Evolutionary conservation across 2,113 vertebrate species (phyloP).

Genomic region (Oryzias woworae): DNA sequence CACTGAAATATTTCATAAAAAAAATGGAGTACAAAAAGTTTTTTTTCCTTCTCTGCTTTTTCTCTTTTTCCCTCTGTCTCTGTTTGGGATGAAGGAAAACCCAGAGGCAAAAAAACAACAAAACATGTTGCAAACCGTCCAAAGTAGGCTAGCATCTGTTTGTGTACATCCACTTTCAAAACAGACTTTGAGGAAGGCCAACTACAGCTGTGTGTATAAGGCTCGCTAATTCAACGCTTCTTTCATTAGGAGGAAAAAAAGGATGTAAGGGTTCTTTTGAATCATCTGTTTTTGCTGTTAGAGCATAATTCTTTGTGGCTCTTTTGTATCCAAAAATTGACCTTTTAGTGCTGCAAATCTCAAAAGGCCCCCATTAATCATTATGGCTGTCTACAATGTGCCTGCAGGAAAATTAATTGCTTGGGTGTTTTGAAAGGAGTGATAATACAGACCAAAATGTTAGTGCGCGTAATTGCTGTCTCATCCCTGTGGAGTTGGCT

Average conservation of each 20-base stretch:
- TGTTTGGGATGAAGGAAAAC: constrained; percentile 44
- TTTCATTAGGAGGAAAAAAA: not conserved
- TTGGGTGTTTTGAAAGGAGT: constrained; percentile 43
- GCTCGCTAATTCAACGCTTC: constrained; percentile 31
- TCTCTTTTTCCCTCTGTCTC: constrained; percentile 1
- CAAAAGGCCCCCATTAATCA: constrained; percentile 57
- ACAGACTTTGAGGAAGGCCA: constrained; percentile 14
- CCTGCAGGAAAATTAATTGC: constrained; percentile 62
- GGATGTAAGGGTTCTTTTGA: constrained; percentile 10
- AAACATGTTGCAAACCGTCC: constrained; percentile 53
- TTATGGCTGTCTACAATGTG: constrained; percentile 43
- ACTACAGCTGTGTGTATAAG: constrained; percentile 44
- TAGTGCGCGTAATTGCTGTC: too few relatives aligned
- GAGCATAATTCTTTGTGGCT: constrained; percentile 4
- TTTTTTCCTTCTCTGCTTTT: not conserved
- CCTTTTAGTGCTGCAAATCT: constrained; percentile 48
- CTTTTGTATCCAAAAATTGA: constrained; percentile 36
- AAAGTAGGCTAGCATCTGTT: constrained; percentile 53
- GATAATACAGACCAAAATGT: constrained; percentile 7
- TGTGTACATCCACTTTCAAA: constrained; percentile 11
- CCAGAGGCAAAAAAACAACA: constrained; percentile 56
- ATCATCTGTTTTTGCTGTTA: constrained; percentile 24
- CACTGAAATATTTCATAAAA: not conserved
- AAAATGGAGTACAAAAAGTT: too few relatives aligned
- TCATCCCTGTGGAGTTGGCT: too few relatives aligned